Conservation (phyloP, 2,113 vertebrate genomes). For the Halcyon malimbica region DNA sequence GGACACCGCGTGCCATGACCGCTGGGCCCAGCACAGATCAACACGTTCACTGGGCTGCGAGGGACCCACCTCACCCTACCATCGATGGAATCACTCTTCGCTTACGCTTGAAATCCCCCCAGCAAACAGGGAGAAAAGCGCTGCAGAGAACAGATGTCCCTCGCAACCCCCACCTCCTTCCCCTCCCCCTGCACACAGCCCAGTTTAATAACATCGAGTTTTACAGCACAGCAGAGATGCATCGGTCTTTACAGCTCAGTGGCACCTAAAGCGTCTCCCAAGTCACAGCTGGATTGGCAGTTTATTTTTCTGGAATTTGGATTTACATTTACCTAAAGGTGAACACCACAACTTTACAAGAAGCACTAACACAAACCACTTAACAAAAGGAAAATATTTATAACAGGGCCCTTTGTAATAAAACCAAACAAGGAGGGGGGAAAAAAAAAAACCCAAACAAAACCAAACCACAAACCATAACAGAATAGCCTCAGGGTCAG, state of each 20-base stretch:
- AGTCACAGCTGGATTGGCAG: slow-evolving; percentile 53
- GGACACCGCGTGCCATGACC: neutral
- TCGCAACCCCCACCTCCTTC: neutral
- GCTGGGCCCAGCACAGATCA: neutral
- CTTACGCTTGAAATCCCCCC: neutral
- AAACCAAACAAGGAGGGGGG: neutral
- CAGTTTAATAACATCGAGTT: slow-evolving; percentile 30
- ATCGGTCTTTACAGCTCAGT: slow-evolving; percentile 49
- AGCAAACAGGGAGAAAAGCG: neutral
- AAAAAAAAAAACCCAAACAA: neutral
- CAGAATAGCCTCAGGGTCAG: neutral
- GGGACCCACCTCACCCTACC: neutral
- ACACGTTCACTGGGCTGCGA: accelerated
- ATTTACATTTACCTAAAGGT: slow-evolving; percentile 18
- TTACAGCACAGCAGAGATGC: slow-evolving; percentile 33
- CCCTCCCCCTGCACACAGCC: slow-evolving; percentile 27
- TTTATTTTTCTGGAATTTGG: slow-evolving; percentile 4
- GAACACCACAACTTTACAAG: neutral
- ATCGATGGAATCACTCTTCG: accelerated
- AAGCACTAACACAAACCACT: neutral
- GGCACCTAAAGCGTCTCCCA: slow-evolving; percentile 46
- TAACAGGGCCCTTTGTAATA: neutral
- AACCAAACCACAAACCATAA: neutral
- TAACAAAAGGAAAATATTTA: neutral
- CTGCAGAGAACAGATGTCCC: slow-evolving; percentile 55